phyloP scores from a whole-genome alignment of 2,113 vertebrate genomes.

The Erinaceus europaeus region DNA sequence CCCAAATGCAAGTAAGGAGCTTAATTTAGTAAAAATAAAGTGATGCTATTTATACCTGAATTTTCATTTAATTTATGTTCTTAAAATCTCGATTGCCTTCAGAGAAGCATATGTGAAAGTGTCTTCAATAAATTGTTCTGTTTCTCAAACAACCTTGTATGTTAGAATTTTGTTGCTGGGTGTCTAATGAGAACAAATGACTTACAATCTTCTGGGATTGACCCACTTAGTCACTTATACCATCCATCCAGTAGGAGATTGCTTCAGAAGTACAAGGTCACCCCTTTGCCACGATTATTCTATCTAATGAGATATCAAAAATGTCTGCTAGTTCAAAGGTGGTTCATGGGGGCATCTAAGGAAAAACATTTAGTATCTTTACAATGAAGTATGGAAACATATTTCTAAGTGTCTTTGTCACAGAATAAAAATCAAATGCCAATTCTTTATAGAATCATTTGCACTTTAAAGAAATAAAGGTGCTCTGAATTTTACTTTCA shows the following conservation, averaged over 20 bases:
- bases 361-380: constrained; percentile 57
- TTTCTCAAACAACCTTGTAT: constrained; percentile 52
- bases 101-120: constrained; percentile 46
- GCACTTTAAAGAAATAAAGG: constrained; percentile 74
- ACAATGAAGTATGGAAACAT: constrained; percentile 56
- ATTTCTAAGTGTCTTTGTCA: constrained; percentile 58
- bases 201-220: constrained; percentile 64
- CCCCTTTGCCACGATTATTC: constrained; percentile 64
- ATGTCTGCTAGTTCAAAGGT: constrained; percentile 67
- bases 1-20: constrained; percentile 42
- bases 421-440: constrained; percentile 52
- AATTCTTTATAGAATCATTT: constrained; percentile 74
- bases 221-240: constrained; percentile 73
- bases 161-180: constrained; percentile 52
- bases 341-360: constrained; percentile 37
- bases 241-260: constrained; percentile 63
- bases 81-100: constrained; percentile 48
- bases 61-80: constrained; percentile 61
- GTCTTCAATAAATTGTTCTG: constrained; percentile 43
- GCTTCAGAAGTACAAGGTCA: constrained; percentile 67
- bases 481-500: constrained; percentile 74
- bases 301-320: constrained; percentile 72
- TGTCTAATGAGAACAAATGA: constrained; percentile 73
- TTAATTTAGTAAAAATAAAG: constrained; percentile 44
- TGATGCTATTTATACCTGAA: constrained; percentile 50